Base-by-base conservation (phyloP, 2,888 invertebrate species). In the Drosophila macrothrix region DNA sequence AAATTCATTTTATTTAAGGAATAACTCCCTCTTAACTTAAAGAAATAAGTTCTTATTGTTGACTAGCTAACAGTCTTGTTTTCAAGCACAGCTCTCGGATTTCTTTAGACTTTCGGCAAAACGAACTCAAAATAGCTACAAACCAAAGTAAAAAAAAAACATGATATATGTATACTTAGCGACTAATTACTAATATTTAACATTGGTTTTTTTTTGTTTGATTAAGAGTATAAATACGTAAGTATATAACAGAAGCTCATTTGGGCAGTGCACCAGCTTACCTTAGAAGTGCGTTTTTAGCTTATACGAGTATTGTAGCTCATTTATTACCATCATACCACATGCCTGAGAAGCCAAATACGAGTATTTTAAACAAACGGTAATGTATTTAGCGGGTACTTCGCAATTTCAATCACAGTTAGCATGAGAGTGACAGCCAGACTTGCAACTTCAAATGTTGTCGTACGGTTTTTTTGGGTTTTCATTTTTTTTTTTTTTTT, bases 281-380 rank as follows among this genome's bases (percentile, higher is more conserved):
- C 85, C 85, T 85, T 88, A 85, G 77, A 59, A 85, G 85, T 85
- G 85, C 88, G 80, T 74, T 78, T 78, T 46, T 56, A 83, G 80
- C 68, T 73, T 82, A 76, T 73, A 65, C 65, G 75, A 78, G 66
- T 72, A 72, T 65, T 69, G 77, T 62, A 71, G 69, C 70, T 80
- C 73, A 77, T 82, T 88, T 84, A 76, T 88, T 87, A 85, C 84
- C 84, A 83, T 83, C 85, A 85, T 83, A 85, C 85, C 85, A 84
- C 85, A 85, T 85, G 85, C 85, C 85, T 88, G 79, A 85, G 88
- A 88, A 85, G 85, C 85, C 85, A 78, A 73, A 83, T 83, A 80
- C 81, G 75, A 78, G 78, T 78, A 78, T 61, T 69, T 76, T 77
- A 62, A 80, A 77, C 64, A 80, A 80, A 80, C 77, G 80, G 80